A percentile compares a stretch with the other conserved stretches of the same genome.
These are phyloP conservation scores for Mastacembelus armatus DNA, from an alignment of 2,797 vertebrate species.

Conservation along the genomic window DNA sequence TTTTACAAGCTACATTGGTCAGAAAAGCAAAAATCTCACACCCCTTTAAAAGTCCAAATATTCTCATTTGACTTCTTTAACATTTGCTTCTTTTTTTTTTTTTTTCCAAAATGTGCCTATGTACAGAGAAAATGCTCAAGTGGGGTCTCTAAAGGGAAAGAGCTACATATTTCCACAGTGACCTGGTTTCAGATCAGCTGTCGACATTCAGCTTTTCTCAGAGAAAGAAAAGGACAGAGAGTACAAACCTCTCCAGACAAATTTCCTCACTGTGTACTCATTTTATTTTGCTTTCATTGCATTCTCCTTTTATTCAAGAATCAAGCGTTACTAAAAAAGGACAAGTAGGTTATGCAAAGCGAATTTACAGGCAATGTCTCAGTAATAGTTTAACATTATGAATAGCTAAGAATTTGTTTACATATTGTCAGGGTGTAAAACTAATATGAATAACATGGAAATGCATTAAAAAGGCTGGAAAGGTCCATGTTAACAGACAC, in stretches of 20 bases:
- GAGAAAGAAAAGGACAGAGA: constrained; percentile 65
- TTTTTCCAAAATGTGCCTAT: constrained; percentile 72
- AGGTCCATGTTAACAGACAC: constrained; percentile 32
- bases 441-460: constrained; percentile 52
- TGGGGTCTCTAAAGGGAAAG: constrained; percentile 65
- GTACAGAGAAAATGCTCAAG: constrained; percentile 78
- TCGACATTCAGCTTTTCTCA: constrained; percentile 83
- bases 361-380: constrained; percentile 79
- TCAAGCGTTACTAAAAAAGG: constrained; percentile 61
- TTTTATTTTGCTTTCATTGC: constrained; percentile 62
- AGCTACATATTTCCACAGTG: constrained; percentile 81
- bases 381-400: constrained; percentile 77
- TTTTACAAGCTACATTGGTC: constrained; percentile 74
- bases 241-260: constrained; percentile 69
- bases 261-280: constrained; percentile 45
- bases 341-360: constrained; percentile 66
- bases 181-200: constrained; percentile 66
- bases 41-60: constrained; percentile 63
- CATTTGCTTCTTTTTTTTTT: constrained; percentile 36
- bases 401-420: constrained; percentile 75
- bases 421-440: constrained; percentile 75
- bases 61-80: constrained; percentile 17
- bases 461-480: constrained; percentile 50
- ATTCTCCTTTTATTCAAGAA: constrained; percentile 67
- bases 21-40: constrained; percentile 43